Evolutionary conservation across 2,113 vertebrate genomes (phyloP).

Genomic region (Steatornis caripensis): DNA sequence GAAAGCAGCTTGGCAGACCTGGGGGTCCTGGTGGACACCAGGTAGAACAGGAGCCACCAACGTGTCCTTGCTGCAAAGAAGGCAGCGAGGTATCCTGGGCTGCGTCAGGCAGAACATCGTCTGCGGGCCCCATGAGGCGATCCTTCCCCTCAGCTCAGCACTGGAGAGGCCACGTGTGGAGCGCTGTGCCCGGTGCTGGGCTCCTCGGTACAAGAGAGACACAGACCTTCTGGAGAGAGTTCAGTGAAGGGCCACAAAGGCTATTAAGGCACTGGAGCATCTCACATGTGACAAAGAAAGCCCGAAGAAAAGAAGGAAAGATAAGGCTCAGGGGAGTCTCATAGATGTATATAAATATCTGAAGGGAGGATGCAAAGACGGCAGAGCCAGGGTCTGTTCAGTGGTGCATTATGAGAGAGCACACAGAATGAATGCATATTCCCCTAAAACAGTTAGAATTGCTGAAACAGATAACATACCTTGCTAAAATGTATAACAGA

Average conservation of each 20-base stretch:
- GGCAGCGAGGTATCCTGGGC: background rate
- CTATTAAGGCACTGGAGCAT: background rate
- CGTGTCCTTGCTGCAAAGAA: background rate
- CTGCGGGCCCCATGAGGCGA: accelerated
- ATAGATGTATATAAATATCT: background rate
- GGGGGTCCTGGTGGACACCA: background rate
- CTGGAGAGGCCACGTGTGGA: background rate
- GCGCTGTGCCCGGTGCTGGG: background rate
- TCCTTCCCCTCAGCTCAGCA: background rate
- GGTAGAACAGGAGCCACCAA: background rate
- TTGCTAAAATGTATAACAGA: background rate
- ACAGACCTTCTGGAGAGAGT: background rate
- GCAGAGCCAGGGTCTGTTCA: background rate
- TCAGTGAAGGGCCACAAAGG: accelerated
- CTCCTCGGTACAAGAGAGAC: background rate
- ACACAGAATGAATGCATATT: background rate
- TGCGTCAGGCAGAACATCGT: background rate
- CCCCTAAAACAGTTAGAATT: background rate
- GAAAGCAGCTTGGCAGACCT: background rate
- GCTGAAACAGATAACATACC: background rate
- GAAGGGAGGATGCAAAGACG: background rate
- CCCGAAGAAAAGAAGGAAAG: too few relatives aligned
- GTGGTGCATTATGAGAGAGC: background rate
- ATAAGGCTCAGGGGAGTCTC: background rate
- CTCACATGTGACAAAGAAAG: background rate